phyloP scores from a whole-genome alignment of 2,888 invertebrate species.

The Melipona beecheii region DNA sequence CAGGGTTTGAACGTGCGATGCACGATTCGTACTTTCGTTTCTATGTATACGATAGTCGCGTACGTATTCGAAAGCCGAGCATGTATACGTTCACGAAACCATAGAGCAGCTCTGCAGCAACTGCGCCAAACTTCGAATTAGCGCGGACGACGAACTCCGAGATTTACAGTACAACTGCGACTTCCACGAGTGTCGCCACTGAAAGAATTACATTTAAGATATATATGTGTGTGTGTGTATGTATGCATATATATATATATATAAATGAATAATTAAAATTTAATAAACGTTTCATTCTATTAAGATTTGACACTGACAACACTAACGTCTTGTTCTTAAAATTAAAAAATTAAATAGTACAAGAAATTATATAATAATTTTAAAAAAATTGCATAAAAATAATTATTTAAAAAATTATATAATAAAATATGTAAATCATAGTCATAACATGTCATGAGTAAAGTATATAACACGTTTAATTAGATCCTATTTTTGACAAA shows the following conservation, averaged over 20 bases:
- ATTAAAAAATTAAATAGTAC: too few species aligned
- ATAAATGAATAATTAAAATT: too few species aligned
- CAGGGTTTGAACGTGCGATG: constrained; percentile 48
- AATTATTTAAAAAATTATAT: too few species aligned
- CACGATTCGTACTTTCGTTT: constrained; percentile 42
- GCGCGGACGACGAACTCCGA: constrained; percentile 73
- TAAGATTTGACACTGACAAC: too few species aligned
- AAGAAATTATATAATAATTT: too few species aligned
- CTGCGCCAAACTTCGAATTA: constrained; percentile 76
- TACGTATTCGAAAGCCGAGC: not conserved
- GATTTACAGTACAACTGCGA: constrained; percentile 80
- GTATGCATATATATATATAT: not conserved
- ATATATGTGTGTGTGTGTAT: constrained; percentile 1
- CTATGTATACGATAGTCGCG: constrained; percentile 23
- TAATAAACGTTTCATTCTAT: too few species aligned
- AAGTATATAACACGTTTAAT: too few species aligned
- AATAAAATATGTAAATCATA: too few species aligned
- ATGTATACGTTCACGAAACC: constrained; percentile 17
- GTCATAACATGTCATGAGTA: too few species aligned
- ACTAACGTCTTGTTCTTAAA: too few species aligned
- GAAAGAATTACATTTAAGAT: constrained; percentile 64
- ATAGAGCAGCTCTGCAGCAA: constrained; percentile 61
- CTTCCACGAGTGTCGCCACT: constrained; percentile 56
- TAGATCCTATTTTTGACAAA: too few species aligned
- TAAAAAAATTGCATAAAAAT: too few species aligned